Conservation (phyloP, 1,140 invertebrate species). For the Globodera rostochiensis region DNA sequence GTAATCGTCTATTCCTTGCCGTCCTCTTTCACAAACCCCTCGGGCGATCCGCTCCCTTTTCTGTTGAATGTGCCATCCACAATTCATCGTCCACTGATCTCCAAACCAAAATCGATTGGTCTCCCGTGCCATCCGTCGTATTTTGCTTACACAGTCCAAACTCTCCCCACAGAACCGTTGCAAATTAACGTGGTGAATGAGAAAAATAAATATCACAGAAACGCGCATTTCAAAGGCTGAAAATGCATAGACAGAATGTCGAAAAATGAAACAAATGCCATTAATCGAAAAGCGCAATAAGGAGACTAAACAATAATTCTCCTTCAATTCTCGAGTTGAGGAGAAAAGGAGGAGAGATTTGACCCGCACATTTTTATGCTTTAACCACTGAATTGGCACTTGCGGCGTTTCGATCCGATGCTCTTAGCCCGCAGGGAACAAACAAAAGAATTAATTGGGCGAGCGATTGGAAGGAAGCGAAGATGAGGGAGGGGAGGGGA, state of each 20-base stretch:
- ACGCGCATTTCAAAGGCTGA: not conserved
- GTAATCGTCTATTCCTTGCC: too few relatives aligned
- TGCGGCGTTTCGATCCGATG: not conserved
- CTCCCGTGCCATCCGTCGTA: constrained; percentile 43
- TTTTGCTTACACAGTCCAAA: constrained; percentile 45
- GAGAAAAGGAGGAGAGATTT: not conserved
- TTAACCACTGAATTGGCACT: not conserved
- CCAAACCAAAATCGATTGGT: constrained; percentile 56
- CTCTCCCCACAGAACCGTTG: constrained; percentile 42
- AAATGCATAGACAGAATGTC: not conserved
- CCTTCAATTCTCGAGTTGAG: too few relatives aligned
- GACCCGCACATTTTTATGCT: not conserved
- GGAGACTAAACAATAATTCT: not conserved
- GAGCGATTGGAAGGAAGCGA: constrained; percentile 7
- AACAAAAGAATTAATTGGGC: constrained; percentile 20
- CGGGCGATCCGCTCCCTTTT: not conserved
- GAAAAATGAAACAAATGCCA: not conserved
- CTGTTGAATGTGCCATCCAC: constrained; percentile 21
- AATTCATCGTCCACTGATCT: constrained; percentile 49
- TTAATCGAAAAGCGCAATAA: not conserved
- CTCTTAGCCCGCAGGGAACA: not conserved
- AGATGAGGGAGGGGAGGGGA: not conserved
- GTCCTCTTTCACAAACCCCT: constrained; percentile 6
- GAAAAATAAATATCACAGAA: not conserved
- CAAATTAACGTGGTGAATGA: not conserved